Evolutionary conservation across 2,797 vertebrate genomes (phyloP), one percentile per base, ranked within the genome.

Genomic region (Aphelocoma californica): DNA sequence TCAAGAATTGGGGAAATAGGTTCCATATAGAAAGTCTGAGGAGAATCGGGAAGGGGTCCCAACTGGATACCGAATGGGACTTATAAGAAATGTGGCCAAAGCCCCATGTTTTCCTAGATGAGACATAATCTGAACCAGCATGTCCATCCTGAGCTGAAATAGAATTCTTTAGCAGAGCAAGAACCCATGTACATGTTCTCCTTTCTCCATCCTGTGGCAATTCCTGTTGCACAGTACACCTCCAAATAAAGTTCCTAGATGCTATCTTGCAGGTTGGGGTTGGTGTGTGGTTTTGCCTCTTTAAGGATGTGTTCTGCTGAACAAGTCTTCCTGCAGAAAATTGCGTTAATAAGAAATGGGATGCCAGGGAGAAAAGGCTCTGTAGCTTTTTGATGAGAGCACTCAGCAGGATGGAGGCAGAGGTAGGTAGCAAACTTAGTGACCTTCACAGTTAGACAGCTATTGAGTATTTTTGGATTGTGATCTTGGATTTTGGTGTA

Each of bases 141-240:
- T 26, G 16, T 58, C 44, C 36, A 32, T 60, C 20, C 56, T 85
- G 50, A 80, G 91, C 19, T 0, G 0, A 66, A 38, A 6, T 20
- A 56, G 24, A 86, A 70, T 72, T 81, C 62, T 82, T 69, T 5
- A 54, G 54, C 21, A 61, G 50, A 82, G 10, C 16, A n/a, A 65
- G 34, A 82, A 56, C 25, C 18, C 14, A 29, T 0, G 0, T 54
- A 29, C 0, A 0, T 15, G 11, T 31, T 84, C 18, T 74, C 15
- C 9, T 67, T 91, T 81, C 38, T 77, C 58, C 12, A 14, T 85
- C 40, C 31, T 58, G 23, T 91, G 58, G 21, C 26, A 69, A 36
- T 92, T 92, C 9, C 4, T 72, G 28, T 53, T 44, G 19, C 19
- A 8, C 40, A 66, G 66, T 66, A 56, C 14, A 51, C 54, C 18